Evolutionary conservation across 1,140 invertebrate genomes (phyloP).

Genomic region (Aphelinus atriplicis): DNA sequence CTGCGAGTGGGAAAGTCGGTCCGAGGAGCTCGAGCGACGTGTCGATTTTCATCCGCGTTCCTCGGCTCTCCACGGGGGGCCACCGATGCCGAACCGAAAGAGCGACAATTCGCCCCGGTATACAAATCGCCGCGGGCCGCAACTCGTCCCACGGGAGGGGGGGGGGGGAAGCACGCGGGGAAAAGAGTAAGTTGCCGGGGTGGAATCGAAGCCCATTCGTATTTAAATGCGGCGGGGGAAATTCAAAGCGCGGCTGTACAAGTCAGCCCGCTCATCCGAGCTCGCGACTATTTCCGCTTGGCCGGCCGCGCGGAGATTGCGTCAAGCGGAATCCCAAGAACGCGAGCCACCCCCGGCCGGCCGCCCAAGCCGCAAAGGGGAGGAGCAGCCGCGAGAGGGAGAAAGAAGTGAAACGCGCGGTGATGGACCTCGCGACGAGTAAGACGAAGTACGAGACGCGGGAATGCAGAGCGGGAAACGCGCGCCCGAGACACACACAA

Average conservation of each 20-base stretch:
- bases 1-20: too few species aligned
- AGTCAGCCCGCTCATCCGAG: neutral
- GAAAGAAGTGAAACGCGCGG: conserved; percentile 15
- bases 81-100: too few species aligned
- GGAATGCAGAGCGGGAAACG: too few species aligned
- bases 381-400: neutral
- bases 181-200: neutral
- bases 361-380: too few species aligned
- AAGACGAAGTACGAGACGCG: neutral
- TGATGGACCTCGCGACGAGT: neutral
- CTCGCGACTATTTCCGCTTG: conserved; percentile 17
- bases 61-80: too few species aligned
- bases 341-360: conserved; percentile 12
- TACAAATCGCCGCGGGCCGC: too few species aligned
- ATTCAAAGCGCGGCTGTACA: conserved; percentile 11
- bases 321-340: conserved; percentile 34
- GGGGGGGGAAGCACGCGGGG: too few species aligned
- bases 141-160: too few species aligned
- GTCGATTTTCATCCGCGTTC: too few species aligned
- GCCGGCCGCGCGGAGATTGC: conserved; percentile 19
- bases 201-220: conserved; percentile 43
- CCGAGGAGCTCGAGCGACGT: too few species aligned
- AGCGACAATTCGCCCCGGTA: too few species aligned
- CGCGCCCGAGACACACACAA: too few species aligned
- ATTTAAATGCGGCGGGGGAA: conserved; percentile 42